Evolutionary conservation across 1,140 invertebrate species (phyloP), one percentile per base, ranked within the genome.

Genomic region (Drosophila carrolli): DNA sequence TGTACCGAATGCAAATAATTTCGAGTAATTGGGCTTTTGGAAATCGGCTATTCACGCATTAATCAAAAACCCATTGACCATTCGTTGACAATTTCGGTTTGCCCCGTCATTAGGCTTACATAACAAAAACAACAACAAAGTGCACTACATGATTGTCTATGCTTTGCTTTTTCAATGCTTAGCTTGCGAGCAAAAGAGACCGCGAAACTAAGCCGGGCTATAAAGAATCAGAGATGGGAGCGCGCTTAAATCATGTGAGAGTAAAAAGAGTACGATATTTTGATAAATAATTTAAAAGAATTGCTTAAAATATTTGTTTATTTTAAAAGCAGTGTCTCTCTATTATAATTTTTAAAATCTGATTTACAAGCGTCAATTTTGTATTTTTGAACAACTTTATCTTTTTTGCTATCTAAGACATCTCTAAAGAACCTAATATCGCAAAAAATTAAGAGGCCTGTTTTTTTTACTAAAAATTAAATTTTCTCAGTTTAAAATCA

Each of bases 21-120:
- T 51, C 11, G 47, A 43, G 44, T 68, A 82, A 82, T 82, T 82
- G 79, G 79, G 74, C 32, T 58, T 83, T 83, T 71, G 54, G 61
- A 84, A 83, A 84, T 84, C 73, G 58, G 65, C 78, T 19, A 84
- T 75, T 86, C 82, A 85, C 59, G 78, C 78, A 88, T 88, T 88
- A 88, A 86, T 86, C 84, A 86, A 86, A 86, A 79, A 70, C 51
- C 71, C 83, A 88, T 86, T 88, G 75, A 71, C 66, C 19, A 79
- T 79, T 59, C 84, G 75, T 65, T 74, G 71, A 88, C 79, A 73
- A 79, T 83, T 83, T 76, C 53, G 50, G 46, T 43, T 32, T 70
- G 66, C 37, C 23, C 38, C 19, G 66, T 72, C 68, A 72, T 72
- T 72, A 71, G 66, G 63, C 68, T 72, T 72, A 72, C 68, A 84